phyloP scores from a whole-genome alignment of 35 echinoderm and acorn worm genomes.

The Hemicentrotus pulcherrimus region DNA sequence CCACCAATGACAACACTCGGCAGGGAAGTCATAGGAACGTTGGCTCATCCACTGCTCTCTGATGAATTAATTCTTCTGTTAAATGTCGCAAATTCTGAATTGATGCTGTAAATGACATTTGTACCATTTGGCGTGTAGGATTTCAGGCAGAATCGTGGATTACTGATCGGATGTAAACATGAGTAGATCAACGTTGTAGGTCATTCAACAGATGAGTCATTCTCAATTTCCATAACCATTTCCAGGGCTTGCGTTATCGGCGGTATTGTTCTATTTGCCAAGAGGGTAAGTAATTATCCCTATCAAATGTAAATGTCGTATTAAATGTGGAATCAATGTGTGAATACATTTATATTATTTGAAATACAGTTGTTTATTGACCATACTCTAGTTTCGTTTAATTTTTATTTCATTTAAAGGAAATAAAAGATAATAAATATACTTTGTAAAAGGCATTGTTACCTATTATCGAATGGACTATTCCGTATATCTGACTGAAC shows the following conservation, averaged over 20 bases:
- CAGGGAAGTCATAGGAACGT: slow-evolving; percentile 43
- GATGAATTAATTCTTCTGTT: not conserved
- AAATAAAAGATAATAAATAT: not conserved
- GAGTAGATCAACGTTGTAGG: not conserved
- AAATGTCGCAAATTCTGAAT: not conserved
- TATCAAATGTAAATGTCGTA: not conserved
- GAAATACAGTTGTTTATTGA: not conserved
- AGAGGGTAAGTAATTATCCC: not conserved
- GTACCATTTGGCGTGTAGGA: not conserved
- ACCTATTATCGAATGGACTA: not conserved
- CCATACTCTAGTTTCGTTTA: too few species aligned
- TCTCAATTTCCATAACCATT: slow-evolving; percentile 35
- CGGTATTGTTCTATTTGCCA: not conserved
- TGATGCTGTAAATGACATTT: not conserved
- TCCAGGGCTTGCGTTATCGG: slow-evolving; percentile 31
- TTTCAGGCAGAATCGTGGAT: slow-evolving; percentile 8
- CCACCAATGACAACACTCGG: not conserved
- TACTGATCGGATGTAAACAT: not conserved
- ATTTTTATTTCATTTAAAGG: not conserved
- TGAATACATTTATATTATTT: too few species aligned
- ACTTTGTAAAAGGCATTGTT: not conserved
- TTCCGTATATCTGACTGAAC: not conserved
- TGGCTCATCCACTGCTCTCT: not conserved
- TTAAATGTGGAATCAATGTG: not conserved
- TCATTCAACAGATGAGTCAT: slow-evolving; percentile 48